Conservation (phyloP, 2,888 invertebrate species). For the Athalia cordata region DNA sequence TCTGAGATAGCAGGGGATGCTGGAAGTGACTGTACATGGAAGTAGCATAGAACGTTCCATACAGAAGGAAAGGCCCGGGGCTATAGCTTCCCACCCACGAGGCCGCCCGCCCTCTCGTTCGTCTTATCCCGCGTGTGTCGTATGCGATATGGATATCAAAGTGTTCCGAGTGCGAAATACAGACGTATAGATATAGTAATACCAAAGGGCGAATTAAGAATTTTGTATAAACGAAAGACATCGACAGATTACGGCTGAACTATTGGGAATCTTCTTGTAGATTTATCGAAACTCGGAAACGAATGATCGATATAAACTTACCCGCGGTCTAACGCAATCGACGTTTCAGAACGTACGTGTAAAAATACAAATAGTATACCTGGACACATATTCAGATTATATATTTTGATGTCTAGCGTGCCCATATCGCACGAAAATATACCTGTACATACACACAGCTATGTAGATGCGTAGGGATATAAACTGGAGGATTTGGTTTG, state of each 20-base stretch:
- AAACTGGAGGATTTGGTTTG: constrained; percentile 10
- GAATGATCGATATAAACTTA: too few relatives aligned
- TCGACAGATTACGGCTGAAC: not conserved
- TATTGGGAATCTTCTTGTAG: not conserved
- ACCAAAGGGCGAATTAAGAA: constrained; percentile 6
- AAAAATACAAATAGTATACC: too few relatives aligned
- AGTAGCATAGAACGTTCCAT: constrained; percentile 53
- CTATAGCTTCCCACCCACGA: constrained; percentile 67
- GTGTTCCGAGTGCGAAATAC: constrained; percentile 52
- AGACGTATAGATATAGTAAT: constrained; percentile 18
- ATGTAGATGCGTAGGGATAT: not conserved
- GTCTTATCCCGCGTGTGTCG: constrained; percentile 49
- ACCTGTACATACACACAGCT: too few relatives aligned
- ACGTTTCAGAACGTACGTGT: too few relatives aligned
- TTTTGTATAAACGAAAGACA: constrained; percentile 10
- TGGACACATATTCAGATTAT: too few relatives aligned
- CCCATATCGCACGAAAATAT: too few relatives aligned
- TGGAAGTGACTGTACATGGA: constrained; percentile 60
- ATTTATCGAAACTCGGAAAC: too few relatives aligned
- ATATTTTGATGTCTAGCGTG: too few relatives aligned
- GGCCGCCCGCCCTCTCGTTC: constrained; percentile 40
- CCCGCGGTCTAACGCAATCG: too few relatives aligned
- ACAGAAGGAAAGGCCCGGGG: constrained; percentile 65
- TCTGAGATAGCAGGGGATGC: constrained; percentile 34
- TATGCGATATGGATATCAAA: constrained; percentile 66